Conservation (phyloP, 1,140 invertebrate species). For the Caligus rogercresseyi region DNA sequence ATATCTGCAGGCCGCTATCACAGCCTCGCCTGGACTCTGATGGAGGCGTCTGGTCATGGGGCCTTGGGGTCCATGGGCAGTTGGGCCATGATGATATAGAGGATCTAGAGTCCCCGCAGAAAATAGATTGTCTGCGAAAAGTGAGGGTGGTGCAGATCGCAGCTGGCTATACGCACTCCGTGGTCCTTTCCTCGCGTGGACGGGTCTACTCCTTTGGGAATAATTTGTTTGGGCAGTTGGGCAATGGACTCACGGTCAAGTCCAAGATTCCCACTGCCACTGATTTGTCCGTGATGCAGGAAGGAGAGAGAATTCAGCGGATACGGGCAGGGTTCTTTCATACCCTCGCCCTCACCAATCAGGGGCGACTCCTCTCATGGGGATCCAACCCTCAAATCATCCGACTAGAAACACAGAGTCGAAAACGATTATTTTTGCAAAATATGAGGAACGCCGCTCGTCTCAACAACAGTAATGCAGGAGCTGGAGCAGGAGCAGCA, state of each 20-base stretch:
- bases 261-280: slow-evolving; percentile 37
- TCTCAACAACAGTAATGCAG: too few relatives aligned
- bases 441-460: slow-evolving; percentile 28
- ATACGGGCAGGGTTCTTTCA: slow-evolving; percentile 60
- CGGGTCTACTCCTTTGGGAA: slow-evolving; percentile 23
- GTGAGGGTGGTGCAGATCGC: not conserved
- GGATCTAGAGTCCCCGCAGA: slow-evolving; percentile 37
- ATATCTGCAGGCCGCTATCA: slow-evolving; percentile 58
- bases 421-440: slow-evolving; percentile 36
- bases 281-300: slow-evolving; percentile 34
- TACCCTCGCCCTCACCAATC: slow-evolving; percentile 45
- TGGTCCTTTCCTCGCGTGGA: slow-evolving; percentile 43
- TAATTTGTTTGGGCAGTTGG: slow-evolving; percentile 14
- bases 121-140: not conserved
- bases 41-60: slow-evolving; percentile 37
- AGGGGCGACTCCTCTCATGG: slow-evolving; percentile 51
- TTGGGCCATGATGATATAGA: slow-evolving; percentile 52
- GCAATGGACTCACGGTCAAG: slow-evolving; percentile 36
- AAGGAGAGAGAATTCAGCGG: slow-evolving; percentile 34
- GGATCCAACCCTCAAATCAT: slow-evolving; percentile 55
- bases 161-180: slow-evolving; percentile 53
- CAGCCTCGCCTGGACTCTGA: slow-evolving; percentile 46
- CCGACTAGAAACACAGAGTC: slow-evolving; percentile 43
- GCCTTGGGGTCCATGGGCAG: slow-evolving; percentile 65
- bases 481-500: too few relatives aligned